Percentiles rank a stretch among this genome's conserved stretches.
Conservation (phyloP, 2,113 vertebrate species). For the Okapia johnstoni region DNA sequence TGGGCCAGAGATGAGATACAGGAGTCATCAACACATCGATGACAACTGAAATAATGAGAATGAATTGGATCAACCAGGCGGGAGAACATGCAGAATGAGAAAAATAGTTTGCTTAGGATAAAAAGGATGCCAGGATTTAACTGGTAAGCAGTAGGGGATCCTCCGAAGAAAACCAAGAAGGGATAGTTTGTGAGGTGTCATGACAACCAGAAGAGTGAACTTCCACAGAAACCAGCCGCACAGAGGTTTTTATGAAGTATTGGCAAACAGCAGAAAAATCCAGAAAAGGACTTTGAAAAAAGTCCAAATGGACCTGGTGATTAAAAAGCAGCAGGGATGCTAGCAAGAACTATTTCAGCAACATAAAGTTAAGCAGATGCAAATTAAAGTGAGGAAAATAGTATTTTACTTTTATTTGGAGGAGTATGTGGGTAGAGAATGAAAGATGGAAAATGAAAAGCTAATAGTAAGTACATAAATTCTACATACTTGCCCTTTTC, state of each 20-base stretch:
- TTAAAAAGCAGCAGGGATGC: neutral
- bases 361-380: neutral
- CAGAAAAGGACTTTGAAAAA: neutral
- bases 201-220: neutral
- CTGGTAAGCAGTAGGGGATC: neutral
- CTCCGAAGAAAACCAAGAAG: neutral
- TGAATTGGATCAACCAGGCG: neutral
- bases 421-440: neutral
- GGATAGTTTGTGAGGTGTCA: neutral
- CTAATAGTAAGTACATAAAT: neutral
- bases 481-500: constrained; percentile 3
- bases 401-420: constrained; percentile 13
- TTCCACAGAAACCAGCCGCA: neutral
- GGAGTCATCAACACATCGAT: neutral
- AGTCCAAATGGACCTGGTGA: neutral
- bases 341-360: neutral
- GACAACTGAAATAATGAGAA: neutral
- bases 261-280: neutral
- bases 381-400: neutral
- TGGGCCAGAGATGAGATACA: neutral
- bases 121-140: neutral
- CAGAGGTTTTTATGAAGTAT: neutral
- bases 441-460: neutral
- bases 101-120: neutral
- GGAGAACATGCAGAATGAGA: neutral